Base-by-base conservation (phyloP, 2,888 invertebrate genomes). In the Ophioninae sp. region DNA sequence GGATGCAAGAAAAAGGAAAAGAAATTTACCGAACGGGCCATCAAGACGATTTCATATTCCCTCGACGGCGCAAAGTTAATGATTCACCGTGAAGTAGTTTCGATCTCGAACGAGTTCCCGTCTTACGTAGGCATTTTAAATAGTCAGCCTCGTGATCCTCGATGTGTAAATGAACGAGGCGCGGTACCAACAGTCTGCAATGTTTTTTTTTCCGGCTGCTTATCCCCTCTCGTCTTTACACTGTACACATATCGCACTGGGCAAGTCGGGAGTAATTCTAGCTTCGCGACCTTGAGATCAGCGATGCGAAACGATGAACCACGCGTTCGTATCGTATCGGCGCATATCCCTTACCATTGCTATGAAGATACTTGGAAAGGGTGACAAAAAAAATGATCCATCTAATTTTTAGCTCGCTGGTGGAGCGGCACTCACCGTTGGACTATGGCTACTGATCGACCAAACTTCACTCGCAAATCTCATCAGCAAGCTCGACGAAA, bases 381-480 rank as follows among this genome's bases (percentile, higher is more conserved):
- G 64, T 17, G 6, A 20, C 23, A 17, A 17, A 64, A 23, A 69
- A 6, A 17, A 64, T 75, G 13, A 76, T 67, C 65, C 73, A 81
- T 81, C 83, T 83, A 30, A 58, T 85, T 93, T 93, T 78, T 91
- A 95, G 95, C 89, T 94, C 84, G 94, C 95, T 81, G 96, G 96
- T 79, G 94, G 95, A 83, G 94, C 94, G 82, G 94, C 96, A 75
- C 92, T 96, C 84, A 95, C 95, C 51, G 93, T 95, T 80, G 96
- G 96, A 90, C 94, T 96, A 92, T 96, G 96, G 96, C 91, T 96
- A 58, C 94, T 95, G 51, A 94, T 95, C 74, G 96, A 96, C 93
- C 95, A 95, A 92, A 94, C 94, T 88, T 96, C 96, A 30, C 94
- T 96, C 90, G 94, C 95, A 87, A 88, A 89, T 81, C 88, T 91